A percentile compares a stretch with the other conserved stretches of the same genome.
Evolutionary conservation across 1,140 invertebrate species (phyloP).

Genomic region (Eriosoma lanigerum): DNA sequence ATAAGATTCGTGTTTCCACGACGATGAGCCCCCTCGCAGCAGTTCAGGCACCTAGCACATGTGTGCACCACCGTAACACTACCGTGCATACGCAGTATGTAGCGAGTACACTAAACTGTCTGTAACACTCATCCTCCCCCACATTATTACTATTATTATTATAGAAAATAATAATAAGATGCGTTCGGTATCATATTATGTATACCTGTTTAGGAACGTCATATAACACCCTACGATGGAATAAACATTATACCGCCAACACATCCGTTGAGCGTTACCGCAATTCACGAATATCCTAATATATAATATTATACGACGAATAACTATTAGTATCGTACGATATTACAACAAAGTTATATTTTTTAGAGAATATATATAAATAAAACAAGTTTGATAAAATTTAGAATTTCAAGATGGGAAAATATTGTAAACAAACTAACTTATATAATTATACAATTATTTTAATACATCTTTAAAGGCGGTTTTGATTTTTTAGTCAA

Average conservation of each 20-base stretch:
- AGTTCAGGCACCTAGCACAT: neutral
- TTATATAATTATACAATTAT: no score
- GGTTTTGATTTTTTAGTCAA: no score
- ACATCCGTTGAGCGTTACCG: neutral
- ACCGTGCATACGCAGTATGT: neutral
- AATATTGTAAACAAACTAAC: no score
- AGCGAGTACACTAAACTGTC: neutral
- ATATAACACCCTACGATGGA: neutral
- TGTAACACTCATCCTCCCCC: no score
- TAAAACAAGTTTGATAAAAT: no score
- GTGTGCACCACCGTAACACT: neutral
- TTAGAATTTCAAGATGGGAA: no score
- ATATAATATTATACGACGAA: no score
- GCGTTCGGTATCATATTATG: neutral
- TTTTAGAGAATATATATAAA: no score
- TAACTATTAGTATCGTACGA: no score
- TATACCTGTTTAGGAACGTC: slow-evolving; percentile 29
- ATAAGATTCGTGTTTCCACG: slow-evolving; percentile 3
- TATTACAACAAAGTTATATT: no score
- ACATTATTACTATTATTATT: slow-evolving; percentile 26
- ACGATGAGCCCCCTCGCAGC: neutral
- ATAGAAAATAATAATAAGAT: neutral
- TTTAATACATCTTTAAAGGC: no score
- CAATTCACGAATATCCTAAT: no score
- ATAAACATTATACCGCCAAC: neutral